Evolutionary conservation across 2,888 invertebrate genomes (phyloP).

Genomic region (Caenorhabditis sinica): DNA sequence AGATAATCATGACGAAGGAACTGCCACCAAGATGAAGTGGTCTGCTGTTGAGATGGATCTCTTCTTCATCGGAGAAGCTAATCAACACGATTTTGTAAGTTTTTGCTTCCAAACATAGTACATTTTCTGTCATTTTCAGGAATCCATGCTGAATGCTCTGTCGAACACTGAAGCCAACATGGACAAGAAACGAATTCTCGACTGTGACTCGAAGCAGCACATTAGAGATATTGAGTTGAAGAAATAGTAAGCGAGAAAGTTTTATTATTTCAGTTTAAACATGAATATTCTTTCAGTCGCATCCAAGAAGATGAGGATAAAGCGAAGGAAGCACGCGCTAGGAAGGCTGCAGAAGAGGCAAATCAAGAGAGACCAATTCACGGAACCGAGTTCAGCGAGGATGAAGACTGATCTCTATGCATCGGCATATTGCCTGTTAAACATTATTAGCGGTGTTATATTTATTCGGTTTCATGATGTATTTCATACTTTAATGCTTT

Average conservation of each 20-base stretch:
- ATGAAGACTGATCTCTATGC: background rate
- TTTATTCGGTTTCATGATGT: slow-evolving; percentile 1
- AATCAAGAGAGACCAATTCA: background rate
- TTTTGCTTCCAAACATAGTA: background rate
- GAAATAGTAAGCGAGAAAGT: slow-evolving; percentile 13
- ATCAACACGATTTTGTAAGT: slow-evolving; percentile 35
- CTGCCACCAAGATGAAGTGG: slow-evolving; percentile 43
- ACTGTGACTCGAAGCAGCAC: slow-evolving; percentile 42
- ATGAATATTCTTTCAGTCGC: background rate
- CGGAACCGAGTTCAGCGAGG: slow-evolving; percentile 8
- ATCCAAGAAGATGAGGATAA: background rate
- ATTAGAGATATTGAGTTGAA: slow-evolving; percentile 22
- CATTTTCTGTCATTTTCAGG: slow-evolving; percentile 11
- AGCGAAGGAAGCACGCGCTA: background rate
- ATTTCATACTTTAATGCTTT: background rate
- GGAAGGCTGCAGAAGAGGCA: background rate
- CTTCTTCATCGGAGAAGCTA: slow-evolving; percentile 46
- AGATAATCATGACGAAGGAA: background rate
- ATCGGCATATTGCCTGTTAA: background rate
- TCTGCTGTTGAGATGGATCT: slow-evolving; percentile 32
- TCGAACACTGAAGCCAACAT: slow-evolving; percentile 13
- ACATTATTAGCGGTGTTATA: background rate
- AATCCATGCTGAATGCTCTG: slow-evolving; percentile 52
- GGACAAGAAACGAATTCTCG: slow-evolving; percentile 44
- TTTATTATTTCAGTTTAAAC: background rate